Conservation (phyloP, 2,797 vertebrate species). For the Rhynchonycteris naso region DNA sequence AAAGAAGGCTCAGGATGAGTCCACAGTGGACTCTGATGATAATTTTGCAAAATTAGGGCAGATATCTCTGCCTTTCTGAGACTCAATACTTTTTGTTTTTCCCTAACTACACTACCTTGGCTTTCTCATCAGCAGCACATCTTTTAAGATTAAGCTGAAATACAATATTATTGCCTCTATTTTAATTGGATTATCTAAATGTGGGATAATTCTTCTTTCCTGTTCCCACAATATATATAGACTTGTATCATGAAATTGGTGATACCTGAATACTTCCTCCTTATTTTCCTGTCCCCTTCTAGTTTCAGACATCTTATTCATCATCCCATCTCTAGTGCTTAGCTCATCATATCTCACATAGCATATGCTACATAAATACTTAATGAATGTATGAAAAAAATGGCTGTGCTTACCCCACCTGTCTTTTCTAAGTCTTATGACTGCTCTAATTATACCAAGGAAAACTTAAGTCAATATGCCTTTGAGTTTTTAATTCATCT, state of each 20-base stretch:
- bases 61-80: background rate
- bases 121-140: background rate
- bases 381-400: background rate
- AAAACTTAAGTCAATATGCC: background rate
- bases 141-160: background rate
- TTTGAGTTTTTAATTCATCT: background rate
- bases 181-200: background rate
- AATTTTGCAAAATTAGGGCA: background rate
- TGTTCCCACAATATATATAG: background rate
- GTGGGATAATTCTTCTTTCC: background rate
- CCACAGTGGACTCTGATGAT: background rate
- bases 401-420: background rate
- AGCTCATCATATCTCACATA: background rate
- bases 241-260: background rate
- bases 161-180: background rate
- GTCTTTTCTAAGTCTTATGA: background rate
- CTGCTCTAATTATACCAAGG: background rate
- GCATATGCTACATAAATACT: background rate
- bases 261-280: background rate
- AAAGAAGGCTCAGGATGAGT: background rate
- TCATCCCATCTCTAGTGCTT: background rate
- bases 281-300: background rate
- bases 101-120: background rate
- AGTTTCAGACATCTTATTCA: background rate
- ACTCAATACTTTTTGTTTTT: background rate